Base-by-base conservation (phyloP, 1,140 invertebrate species). In the Drosophila ananassae region DNA sequence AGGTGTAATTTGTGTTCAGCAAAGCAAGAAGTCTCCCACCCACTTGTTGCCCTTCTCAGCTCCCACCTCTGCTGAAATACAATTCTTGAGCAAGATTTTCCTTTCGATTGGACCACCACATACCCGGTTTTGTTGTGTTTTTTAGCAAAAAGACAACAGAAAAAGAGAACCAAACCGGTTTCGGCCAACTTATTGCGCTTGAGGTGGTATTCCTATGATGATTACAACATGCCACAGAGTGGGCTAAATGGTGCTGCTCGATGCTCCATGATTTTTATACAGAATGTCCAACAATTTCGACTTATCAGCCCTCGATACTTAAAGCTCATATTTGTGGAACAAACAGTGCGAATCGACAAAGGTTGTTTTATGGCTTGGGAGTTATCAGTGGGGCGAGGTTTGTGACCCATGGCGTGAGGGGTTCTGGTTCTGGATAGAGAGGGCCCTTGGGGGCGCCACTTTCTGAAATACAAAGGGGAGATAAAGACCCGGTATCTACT, bases 11-110 rank as follows among this genome's bases (percentile, higher is more conserved):
- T 21, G 8, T 44, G 41, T 47, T 21, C 6, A 2, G 0, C 39
- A 34, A 25, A n/a, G 24, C 66, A 68, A 32, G 22, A 39, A 25
- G 66, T 73, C 37, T 41, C 24, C 7, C 46, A 22, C 25, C 37
- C 34, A 74, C 72, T 73, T 74, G 69, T 74, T 74, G 71, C 66
- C 51, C 66, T 56, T 56, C 30, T 46, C 22, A 2, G 5, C 7
- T 30, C 24, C 63, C 60, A 46, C 12, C 22, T 48, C 12, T 30
- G 39, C 9, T 44, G 32, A 46, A 72, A 28, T 41, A 51, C 44
- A 39, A 44, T 74, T 74, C 60, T 64, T 74, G 39, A 47, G 71
- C 60, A 74, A 74, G 53, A 58, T 74, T 74, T 74, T 74, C 60
- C 60, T 66, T 74, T 74, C 48, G 53, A 47, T 74, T 52, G 47